A percentile compares a stretch with the other conserved stretches of the same genome.
phyloP scores from a whole-genome alignment of 1,140 invertebrate species.

The Tenebrio molitor region DNA sequence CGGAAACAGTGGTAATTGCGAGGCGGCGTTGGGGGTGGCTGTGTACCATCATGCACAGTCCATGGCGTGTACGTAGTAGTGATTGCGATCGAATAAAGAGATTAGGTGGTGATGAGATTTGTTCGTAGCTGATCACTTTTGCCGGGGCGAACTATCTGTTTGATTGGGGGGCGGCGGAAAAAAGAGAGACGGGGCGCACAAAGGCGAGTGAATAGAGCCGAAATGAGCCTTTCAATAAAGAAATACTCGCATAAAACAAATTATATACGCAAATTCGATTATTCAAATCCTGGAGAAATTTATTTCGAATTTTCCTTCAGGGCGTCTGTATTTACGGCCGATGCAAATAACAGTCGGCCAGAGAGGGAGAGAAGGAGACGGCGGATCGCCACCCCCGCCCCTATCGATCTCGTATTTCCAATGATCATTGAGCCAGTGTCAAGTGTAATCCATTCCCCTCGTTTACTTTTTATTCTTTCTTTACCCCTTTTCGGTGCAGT shows the following conservation, averaged over 20 bases:
- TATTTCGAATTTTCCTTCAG: slow-evolving; percentile 61
- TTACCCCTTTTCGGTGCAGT: slow-evolving; percentile 9
- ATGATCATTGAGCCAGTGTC: slow-evolving; percentile 53
- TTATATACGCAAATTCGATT: slow-evolving; percentile 62
- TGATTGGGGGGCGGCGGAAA: neutral
- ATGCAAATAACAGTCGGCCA: slow-evolving; percentile 59
- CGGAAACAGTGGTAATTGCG: slow-evolving; percentile 1
- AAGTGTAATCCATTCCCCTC: slow-evolving; percentile 49
- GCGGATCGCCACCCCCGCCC: neutral
- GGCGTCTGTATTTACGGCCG: slow-evolving; percentile 54
- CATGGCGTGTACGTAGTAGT: slow-evolving; percentile 2
- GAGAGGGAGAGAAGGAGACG: slow-evolving; percentile 26
- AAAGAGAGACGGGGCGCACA: neutral
- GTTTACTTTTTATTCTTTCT: slow-evolving; percentile 42
- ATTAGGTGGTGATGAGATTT: slow-evolving; percentile 14
- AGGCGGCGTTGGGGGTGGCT: neutral
- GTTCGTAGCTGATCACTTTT: neutral
- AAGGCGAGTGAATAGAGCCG: slow-evolving; percentile 31
- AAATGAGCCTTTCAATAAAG: slow-evolving; percentile 49
- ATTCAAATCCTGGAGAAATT: slow-evolving; percentile 61
- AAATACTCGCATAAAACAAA: slow-evolving; percentile 60
- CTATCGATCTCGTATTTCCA: slow-evolving; percentile 46
- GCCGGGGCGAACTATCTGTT: slow-evolving; percentile 1
- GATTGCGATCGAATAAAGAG: slow-evolving; percentile 16
- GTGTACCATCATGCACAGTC: neutral